phyloP scores from a whole-genome alignment of 2,113 vertebrate genomes.

The Grammomys surdaster region DNA sequence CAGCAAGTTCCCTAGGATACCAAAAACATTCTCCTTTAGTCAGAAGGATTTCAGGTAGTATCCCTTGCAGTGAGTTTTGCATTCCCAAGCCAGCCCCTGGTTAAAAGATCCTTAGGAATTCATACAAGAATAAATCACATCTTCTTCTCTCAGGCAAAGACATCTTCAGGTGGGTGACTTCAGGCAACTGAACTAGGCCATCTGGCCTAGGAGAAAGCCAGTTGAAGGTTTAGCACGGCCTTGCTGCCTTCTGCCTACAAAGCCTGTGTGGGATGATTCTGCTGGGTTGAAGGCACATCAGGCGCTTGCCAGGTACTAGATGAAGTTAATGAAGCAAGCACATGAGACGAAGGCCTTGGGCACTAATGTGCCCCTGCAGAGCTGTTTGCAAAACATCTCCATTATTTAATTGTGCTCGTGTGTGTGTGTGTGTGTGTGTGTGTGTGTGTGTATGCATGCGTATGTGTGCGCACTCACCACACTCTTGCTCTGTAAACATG shows the following conservation, averaged over 20 bases:
- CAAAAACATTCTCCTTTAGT: neutral
- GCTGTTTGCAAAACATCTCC: conserved; percentile 11
- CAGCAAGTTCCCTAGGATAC: neutral
- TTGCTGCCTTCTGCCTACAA: neutral
- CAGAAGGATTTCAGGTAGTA: neutral
- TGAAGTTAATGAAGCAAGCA: neutral
- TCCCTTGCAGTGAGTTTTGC: conserved; percentile 31
- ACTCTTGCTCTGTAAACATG: conserved; percentile 8
- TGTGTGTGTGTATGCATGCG: neutral
- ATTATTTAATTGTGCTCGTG: neutral
- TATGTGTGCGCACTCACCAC: fast-evolving
- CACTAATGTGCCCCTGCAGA: neutral
- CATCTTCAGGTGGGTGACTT: conserved; percentile 8
- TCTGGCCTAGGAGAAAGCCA: neutral
- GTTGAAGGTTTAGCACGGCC: neutral
- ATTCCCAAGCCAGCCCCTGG: neutral
- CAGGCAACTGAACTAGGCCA: neutral
- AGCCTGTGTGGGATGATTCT: neutral
- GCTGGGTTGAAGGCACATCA: neutral
- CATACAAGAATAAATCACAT: conserved; percentile 23
- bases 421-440: neutral
- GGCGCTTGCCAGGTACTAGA: no score
- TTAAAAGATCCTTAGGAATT: conserved; percentile 34
- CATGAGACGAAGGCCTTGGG: neutral
- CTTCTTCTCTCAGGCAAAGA: conserved; percentile 15